Evolutionary conservation across 2,797 vertebrate species (phyloP).

Genomic region (Hydrocynus forskahlii): DNA sequence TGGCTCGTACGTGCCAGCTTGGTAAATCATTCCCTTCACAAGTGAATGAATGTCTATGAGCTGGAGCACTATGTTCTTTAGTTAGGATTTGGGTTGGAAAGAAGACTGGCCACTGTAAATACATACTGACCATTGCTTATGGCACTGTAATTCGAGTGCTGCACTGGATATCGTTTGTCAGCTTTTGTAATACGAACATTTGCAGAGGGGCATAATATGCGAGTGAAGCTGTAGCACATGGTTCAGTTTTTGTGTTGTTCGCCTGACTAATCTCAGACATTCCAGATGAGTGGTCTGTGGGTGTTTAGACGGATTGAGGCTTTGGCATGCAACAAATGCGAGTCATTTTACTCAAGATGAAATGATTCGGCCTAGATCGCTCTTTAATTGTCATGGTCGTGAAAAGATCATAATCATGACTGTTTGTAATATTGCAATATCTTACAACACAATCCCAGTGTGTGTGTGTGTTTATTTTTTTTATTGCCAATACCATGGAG

Average conservation of each 20-base stretch:
- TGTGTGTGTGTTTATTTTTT: background rate
- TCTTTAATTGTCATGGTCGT: background rate
- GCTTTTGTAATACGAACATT: background rate
- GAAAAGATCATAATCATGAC: background rate
- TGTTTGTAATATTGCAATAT: background rate
- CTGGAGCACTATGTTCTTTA: background rate
- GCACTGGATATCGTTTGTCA: too few relatives aligned
- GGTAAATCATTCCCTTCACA: slow-evolving; percentile 5
- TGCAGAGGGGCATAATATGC: background rate
- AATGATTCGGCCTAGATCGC: background rate
- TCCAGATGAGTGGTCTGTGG: slow-evolving; percentile 4
- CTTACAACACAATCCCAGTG: background rate
- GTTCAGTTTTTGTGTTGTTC: background rate
- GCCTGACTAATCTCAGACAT: background rate
- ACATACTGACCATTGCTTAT: background rate
- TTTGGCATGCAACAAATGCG: background rate
- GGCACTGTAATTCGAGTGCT: background rate
- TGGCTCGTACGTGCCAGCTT: slow-evolving; percentile 16
- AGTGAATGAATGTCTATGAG: background rate
- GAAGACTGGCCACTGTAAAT: background rate
- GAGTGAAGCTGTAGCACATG: background rate
- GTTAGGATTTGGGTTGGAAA: background rate
- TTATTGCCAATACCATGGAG: background rate
- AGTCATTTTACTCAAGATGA: background rate
- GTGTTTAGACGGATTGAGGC: background rate